Conservation (phyloP, 2,797 vertebrate genomes). For the Sebastes umbrosus region DNA sequence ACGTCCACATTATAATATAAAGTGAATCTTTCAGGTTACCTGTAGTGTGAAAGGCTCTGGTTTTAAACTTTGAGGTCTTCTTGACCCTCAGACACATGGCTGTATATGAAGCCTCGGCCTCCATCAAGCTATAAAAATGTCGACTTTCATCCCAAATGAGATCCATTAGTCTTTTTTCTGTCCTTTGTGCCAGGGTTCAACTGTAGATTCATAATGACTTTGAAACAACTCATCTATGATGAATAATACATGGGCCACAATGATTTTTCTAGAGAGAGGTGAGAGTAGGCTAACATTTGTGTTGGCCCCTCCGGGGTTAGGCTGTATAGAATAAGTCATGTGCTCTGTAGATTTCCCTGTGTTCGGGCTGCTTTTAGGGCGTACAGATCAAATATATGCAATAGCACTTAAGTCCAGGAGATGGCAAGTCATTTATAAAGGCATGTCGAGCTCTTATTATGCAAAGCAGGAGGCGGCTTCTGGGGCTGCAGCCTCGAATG, state of each 20-base stretch:
- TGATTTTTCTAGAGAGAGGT: conserved; percentile 23
- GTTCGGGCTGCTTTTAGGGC: neutral
- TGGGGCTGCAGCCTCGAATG: too few species aligned
- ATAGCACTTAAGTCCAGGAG: neutral
- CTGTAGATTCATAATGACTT: conserved; percentile 40
- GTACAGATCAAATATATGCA: neutral
- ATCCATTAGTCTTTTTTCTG: conserved; percentile 51
- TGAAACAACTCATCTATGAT: conserved; percentile 47
- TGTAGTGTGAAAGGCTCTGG: neutral
- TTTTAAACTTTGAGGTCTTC: neutral
- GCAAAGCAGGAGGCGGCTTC: too few species aligned
- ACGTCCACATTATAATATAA: neutral
- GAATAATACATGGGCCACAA: conserved; percentile 60
- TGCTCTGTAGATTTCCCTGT: neutral
- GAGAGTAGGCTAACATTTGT: conserved; percentile 22
- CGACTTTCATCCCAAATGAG: conserved; percentile 24
- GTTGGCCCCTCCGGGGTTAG: neutral
- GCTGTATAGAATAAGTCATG: neutral
- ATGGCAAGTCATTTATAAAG: neutral
- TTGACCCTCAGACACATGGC: neutral
- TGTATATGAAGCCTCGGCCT: neutral
- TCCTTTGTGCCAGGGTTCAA: conserved; percentile 16
- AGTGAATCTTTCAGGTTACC: neutral
- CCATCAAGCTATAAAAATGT: conserved; percentile 8
- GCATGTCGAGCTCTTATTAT: neutral